Evolutionary conservation across 23 tunicate genomes (phyloP).

Genomic region (Trididemnum clinides): DNA sequence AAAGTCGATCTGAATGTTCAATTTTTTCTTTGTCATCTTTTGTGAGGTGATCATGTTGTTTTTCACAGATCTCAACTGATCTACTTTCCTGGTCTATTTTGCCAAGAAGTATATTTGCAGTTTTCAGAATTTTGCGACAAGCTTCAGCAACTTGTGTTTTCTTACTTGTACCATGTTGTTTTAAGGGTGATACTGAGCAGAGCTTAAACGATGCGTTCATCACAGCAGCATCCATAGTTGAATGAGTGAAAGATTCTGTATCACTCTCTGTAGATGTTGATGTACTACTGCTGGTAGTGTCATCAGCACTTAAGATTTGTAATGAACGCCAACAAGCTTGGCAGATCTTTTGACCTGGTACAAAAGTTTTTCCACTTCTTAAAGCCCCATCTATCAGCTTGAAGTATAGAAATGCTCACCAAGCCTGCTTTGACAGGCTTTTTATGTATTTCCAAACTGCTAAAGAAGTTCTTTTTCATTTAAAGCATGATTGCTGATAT

Average conservation of each 20-base stretch:
- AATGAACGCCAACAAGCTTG: constrained; percentile 14
- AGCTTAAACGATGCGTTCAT: constrained; percentile 19
- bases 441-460: too few species aligned
- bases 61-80: constrained; percentile 10
- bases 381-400: too few species aligned
- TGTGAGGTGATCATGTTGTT: neutral
- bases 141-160: constrained; percentile 40
- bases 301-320: constrained; percentile 11
- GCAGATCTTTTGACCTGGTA: constrained; percentile 41
- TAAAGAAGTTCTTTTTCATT: too few species aligned
- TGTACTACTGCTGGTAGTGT: constrained; percentile 14
- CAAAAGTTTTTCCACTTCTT: too few species aligned
- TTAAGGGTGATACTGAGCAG: constrained; percentile 34
- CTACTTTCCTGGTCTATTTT: constrained; percentile 18
- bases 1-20: constrained; percentile 14
- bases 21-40: constrained; percentile 31
- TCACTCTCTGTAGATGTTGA: constrained; percentile 27
- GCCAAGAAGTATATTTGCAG: constrained; percentile 19
- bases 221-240: neutral
- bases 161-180: constrained; percentile 28
- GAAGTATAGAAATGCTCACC: too few species aligned
- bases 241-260: constrained; percentile 18
- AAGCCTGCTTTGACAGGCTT: too few species aligned
- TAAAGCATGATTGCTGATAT: too few species aligned
- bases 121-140: constrained; percentile 23